Evolutionary conservation across 2,888 invertebrate species (phyloP).

Genomic region (Rhabditoides inermis): DNA sequence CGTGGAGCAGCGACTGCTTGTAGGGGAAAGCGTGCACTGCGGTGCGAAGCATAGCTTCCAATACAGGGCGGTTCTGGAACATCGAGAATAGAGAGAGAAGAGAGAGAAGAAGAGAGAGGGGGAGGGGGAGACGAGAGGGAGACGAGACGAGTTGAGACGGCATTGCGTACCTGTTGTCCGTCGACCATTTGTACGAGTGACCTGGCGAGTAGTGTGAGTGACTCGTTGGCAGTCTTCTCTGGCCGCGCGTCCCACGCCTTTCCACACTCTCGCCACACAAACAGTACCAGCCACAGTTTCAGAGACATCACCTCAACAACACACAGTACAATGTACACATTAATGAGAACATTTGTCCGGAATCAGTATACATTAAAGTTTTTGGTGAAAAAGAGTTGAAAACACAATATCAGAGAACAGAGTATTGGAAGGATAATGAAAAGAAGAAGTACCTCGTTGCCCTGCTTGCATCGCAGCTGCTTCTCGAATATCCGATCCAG

Average conservation of each 20-base stretch:
- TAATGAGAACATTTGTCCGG: no score
- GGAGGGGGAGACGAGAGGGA: no score
- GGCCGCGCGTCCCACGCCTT: constrained; percentile 33
- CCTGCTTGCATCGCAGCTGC: constrained; percentile 74
- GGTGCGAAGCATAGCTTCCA: constrained; percentile 71
- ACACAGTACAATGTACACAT: neutral
- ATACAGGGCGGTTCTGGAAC: no score
- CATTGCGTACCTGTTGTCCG: constrained; percentile 55
- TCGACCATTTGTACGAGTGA: constrained; percentile 46
- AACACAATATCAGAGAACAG: no score
- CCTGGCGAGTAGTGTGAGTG: constrained; percentile 17
- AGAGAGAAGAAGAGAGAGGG: no score
- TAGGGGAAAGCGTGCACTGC: constrained; percentile 81
- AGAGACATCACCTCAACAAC: constrained; percentile 44
- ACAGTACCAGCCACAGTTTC: constrained; percentile 49
- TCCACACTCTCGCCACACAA: constrained; percentile 36
- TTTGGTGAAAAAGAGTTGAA: no score
- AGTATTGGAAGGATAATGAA: neutral
- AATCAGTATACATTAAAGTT: no score
- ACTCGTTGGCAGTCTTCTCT: constrained; percentile 14
- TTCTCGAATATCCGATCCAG: constrained; percentile 74
- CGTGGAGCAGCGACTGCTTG: constrained; percentile 78
- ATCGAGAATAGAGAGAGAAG: no score
- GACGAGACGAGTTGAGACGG: no score
- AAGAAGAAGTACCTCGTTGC: constrained; percentile 68